phyloP scores from a whole-genome alignment of 2,113 vertebrate genomes.

The Zosterops hypoxanthus region DNA sequence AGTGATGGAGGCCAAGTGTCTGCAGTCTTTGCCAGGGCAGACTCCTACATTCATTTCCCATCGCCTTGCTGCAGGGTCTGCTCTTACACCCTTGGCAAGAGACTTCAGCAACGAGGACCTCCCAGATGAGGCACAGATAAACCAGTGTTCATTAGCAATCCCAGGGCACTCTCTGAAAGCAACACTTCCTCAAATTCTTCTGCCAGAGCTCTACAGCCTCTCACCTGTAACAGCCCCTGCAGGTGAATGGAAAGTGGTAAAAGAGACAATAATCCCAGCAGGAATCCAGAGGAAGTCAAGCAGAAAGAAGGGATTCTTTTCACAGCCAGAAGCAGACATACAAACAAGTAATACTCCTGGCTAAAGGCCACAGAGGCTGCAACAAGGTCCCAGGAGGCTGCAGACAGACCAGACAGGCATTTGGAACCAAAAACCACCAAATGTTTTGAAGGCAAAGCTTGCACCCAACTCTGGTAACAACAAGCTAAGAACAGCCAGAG shows the following conservation, averaged over 20 bases:
- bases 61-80: background rate
- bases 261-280: background rate
- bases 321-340: background rate
- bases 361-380: background rate
- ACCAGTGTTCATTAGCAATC: background rate
- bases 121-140: background rate
- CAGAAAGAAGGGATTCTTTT: background rate
- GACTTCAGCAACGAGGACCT: background rate
- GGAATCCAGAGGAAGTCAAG: background rate
- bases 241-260: background rate
- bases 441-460: background rate
- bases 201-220: background rate
- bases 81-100: background rate
- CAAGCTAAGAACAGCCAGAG: background rate
- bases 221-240: background rate
- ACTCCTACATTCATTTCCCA: background rate
- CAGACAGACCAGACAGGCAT: background rate
- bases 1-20: background rate
- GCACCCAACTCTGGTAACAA: background rate
- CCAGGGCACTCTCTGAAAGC: accelerated
- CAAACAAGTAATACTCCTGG: background rate
- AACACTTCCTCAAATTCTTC: background rate
- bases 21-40: background rate
- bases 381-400: background rate
- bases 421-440: background rate